Conservation (phyloP, 2,888 invertebrate species). For the Hydropsyche betteni region DNA sequence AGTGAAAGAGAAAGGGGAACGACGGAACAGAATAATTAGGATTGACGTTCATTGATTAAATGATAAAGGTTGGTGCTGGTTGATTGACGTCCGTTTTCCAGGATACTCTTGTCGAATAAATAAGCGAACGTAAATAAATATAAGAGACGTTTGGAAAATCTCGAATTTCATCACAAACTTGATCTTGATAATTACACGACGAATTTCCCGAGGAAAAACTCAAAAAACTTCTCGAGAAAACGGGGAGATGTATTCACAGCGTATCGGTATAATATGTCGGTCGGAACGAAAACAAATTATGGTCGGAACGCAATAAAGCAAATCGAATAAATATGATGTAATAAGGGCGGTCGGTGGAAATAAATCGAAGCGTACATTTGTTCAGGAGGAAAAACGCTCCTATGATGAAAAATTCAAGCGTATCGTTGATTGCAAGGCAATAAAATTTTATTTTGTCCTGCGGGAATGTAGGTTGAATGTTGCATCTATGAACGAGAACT, state of each 20-base stretch:
- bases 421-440: background rate
- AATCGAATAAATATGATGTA: conserved; percentile 46
- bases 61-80: conserved; percentile 38
- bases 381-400: background rate
- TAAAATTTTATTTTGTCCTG: no score
- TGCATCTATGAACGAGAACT: no score
- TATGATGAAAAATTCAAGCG: background rate
- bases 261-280: background rate
- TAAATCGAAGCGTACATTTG: conserved; percentile 18
- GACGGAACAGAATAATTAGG: conserved; percentile 40
- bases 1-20: conserved; percentile 13
- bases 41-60: conserved; percentile 45
- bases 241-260: no score
- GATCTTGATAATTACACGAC: no score
- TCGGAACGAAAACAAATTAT: conserved; percentile 43
- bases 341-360: conserved; percentile 30
- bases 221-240: no score
- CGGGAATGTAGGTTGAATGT: no score
- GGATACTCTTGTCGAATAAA: conserved; percentile 16
- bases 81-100: conserved; percentile 42
- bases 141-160: conserved; percentile 2
- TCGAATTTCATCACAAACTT: conserved; percentile 15
- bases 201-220: no score
- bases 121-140: conserved; percentile 7
- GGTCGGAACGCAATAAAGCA: conserved; percentile 42